Conservation (phyloP, 2,797 vertebrate genomes). For the Darevskia mixta region DNA sequence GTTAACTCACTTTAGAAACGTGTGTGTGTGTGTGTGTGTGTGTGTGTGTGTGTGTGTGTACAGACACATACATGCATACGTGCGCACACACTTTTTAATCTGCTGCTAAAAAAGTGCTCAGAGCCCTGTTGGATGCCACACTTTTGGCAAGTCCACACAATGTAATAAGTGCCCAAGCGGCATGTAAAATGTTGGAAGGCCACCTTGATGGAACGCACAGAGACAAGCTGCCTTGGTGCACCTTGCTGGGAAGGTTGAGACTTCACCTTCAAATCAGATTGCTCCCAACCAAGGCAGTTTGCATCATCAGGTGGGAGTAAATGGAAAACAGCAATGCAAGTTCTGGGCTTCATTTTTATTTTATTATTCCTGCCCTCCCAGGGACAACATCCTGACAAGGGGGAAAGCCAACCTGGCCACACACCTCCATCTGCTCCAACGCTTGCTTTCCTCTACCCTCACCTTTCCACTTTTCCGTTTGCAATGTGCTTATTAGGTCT, state of each 20-base stretch:
- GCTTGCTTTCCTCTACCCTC: too few relatives aligned
- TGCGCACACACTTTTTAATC: background rate
- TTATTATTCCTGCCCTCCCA: too few relatives aligned
- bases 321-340: background rate
- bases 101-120: slow-evolving; percentile 15
- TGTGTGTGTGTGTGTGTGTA: too few relatives aligned
- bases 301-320: background rate
- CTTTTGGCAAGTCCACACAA: background rate
- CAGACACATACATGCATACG: too few relatives aligned
- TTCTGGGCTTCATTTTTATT: too few relatives aligned
- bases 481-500: too few relatives aligned
- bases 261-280: background rate
- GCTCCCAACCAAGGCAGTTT: background rate
- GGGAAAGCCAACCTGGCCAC: too few relatives aligned
- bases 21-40: too few relatives aligned
- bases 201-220: background rate
- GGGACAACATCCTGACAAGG: too few relatives aligned
- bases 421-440: too few relatives aligned
- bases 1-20: slow-evolving; percentile 35
- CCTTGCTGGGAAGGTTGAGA: background rate
- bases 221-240: background rate
- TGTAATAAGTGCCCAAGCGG: too few relatives aligned
- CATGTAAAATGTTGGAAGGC: background rate
- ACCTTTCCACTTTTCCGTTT: too few relatives aligned
- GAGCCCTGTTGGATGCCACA: background rate